phyloP scores from a whole-genome alignment of 2,113 vertebrate genomes.

The Epinephelus moara region DNA sequence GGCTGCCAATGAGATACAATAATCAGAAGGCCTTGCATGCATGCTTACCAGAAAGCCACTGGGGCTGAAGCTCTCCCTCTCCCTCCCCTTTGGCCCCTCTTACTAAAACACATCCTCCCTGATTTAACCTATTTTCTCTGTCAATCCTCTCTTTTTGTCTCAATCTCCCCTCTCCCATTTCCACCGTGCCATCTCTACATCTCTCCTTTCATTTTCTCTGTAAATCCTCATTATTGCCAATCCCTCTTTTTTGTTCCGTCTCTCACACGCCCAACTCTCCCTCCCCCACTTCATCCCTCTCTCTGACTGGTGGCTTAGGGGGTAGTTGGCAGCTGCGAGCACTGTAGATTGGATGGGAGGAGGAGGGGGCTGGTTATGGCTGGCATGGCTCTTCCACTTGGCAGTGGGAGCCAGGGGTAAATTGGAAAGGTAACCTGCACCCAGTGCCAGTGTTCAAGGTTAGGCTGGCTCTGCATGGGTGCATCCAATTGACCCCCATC shows the following conservation, averaged over 20 bases:
- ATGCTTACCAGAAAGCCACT: conserved; percentile 25
- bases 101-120: conserved; percentile 52
- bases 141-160: conserved; percentile 57
- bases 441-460: conserved; percentile 72
- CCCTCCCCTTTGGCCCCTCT: conserved; percentile 13
- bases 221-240: conserved; percentile 67
- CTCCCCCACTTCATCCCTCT: conserved; percentile 56
- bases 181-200: conserved; percentile 25
- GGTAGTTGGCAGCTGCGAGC: conserved; percentile 69
- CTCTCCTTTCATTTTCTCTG: conserved; percentile 60
- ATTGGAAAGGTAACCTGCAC: conserved; percentile 69
- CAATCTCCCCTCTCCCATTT: conserved; percentile 33
- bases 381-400: conserved; percentile 69
- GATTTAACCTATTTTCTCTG: conserved; percentile 60
- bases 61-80: conserved; percentile 13
- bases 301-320: conserved; percentile 57
- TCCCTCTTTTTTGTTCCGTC: conserved; percentile 40
- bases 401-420: conserved; percentile 55
- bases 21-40: conserved; percentile 47
- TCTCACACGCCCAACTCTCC: conserved; percentile 26
- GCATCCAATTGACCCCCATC: conserved; percentile 76
- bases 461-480: conserved; percentile 62
- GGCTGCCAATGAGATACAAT: conserved; percentile 58
- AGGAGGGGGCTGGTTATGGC: conserved; percentile 48
- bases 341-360: conserved; percentile 41